A percentile compares a stretch with the other conserved stretches of the same genome.
These are phyloP conservation scores for Hydrochoerus hydrochaeris DNA, from an alignment of 2,113 vertebrate genomes.

Conservation along the genomic window DNA sequence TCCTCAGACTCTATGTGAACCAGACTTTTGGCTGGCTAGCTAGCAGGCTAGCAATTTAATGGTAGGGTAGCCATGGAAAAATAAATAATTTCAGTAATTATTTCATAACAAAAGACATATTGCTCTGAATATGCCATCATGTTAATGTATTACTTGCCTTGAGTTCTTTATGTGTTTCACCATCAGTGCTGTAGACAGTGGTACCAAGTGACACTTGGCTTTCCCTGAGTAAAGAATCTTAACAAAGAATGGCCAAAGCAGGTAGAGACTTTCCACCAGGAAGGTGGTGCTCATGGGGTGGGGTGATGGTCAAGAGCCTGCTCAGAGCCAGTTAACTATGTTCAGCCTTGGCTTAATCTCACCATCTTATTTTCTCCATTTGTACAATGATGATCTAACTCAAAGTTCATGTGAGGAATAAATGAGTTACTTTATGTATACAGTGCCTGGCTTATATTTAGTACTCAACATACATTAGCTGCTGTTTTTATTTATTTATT, in stretches of 20 bases:
- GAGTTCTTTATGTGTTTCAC: slow-evolving; percentile 38
- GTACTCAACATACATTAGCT: background rate
- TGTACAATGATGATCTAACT: background rate
- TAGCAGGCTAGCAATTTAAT: background rate
- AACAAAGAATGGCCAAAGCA: background rate
- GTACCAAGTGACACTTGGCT: background rate
- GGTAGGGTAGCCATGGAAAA: background rate
- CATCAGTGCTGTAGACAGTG: background rate
- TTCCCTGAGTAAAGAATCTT: background rate
- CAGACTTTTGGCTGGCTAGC: background rate
- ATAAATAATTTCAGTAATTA: background rate
- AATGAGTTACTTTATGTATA: background rate
- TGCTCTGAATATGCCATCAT: background rate
- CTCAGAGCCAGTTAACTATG: background rate
- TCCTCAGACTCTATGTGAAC: background rate
- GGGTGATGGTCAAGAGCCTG: background rate
- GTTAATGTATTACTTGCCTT: background rate
- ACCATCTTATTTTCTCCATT: background rate
- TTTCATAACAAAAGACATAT: background rate
- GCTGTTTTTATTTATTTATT: slow-evolving; percentile 27
- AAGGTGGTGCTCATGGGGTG: background rate
- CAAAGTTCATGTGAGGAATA: slow-evolving; percentile 1
- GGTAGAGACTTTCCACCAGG: background rate
- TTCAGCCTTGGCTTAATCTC: background rate
- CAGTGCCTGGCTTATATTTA: background rate